phyloP scores from a whole-genome alignment of 2,113 vertebrate genomes.

The Pipa parva region DNA sequence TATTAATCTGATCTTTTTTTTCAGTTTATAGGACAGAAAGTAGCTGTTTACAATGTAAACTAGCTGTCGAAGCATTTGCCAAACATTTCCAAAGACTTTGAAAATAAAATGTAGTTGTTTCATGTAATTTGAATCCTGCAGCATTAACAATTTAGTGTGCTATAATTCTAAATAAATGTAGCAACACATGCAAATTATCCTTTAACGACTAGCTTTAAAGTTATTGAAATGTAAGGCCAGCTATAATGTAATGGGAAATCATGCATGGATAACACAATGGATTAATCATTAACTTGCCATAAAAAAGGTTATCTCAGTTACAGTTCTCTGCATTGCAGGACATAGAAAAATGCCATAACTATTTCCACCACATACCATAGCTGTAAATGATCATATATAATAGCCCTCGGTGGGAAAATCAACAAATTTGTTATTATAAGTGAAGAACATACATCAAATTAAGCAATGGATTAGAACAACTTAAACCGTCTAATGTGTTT shows the following conservation, averaged over 20 bases:
- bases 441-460: too few species aligned
- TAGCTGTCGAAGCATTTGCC: constrained; percentile 25
- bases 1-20: neutral
- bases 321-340: constrained; percentile 44
- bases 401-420: too few species aligned
- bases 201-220: constrained; percentile 51
- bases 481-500: too few species aligned
- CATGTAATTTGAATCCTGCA: constrained; percentile 47
- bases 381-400: constrained; percentile 13
- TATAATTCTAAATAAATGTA: constrained; percentile 53
- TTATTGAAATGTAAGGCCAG: constrained; percentile 42
- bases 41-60: neutral
- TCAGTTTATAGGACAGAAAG: neutral
- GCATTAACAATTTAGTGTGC: constrained; percentile 48
- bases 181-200: constrained; percentile 48
- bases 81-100: constrained; percentile 42
- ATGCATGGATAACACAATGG: constrained; percentile 46
- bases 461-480: too few species aligned
- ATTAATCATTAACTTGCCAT: constrained; percentile 47
- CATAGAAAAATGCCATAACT: constrained; percentile 7
- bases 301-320: constrained; percentile 40
- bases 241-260: constrained; percentile 52
- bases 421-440: too few species aligned
- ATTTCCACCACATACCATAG: neutral
- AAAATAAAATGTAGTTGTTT: constrained; percentile 42